phyloP scores from a whole-genome alignment of 92 coral and sea anemone genomes.

The Paragorgia papillata region DNA sequence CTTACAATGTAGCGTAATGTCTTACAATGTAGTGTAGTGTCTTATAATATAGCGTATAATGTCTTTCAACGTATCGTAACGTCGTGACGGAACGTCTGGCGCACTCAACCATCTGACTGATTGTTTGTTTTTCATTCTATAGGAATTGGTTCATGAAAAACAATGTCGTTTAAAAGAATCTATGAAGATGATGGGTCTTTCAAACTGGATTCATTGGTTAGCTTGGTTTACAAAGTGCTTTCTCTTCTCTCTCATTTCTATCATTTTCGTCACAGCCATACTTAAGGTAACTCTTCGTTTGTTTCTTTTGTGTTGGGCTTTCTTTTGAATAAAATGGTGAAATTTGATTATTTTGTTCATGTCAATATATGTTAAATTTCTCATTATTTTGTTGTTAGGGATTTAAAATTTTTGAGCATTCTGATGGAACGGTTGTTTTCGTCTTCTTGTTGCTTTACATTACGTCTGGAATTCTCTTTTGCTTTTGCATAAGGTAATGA shows the following conservation, averaged over 20 bases:
- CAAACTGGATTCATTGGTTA: slow-evolving; percentile 96
- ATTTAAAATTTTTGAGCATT: slow-evolving; percentile 77
- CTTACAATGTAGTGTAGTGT: no score
- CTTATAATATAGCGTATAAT: no score
- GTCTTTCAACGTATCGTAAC: no score
- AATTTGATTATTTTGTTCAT: no score
- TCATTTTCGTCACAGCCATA: slow-evolving; percentile 63
- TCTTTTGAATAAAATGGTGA: no score
- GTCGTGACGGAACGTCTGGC: no score
- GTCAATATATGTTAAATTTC: no score
- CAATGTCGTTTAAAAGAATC: slow-evolving; percentile 95
- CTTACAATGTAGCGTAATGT: no score
- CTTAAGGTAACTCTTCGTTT: slow-evolving; percentile 67
- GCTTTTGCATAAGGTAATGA: slow-evolving; percentile 81
- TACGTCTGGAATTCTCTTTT: slow-evolving; percentile 72
- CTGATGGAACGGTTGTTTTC: slow-evolving; percentile 77
- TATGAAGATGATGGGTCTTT: slow-evolving; percentile 99
- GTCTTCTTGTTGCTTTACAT: slow-evolving; percentile 74
- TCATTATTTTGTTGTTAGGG: slow-evolving; percentile 49
- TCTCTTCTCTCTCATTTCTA: slow-evolving; percentile 72
- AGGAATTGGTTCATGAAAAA: slow-evolving; percentile 93
- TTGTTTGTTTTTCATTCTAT: no score
- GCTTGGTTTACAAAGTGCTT: slow-evolving; percentile 91
- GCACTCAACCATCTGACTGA: no score
- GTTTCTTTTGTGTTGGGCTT: no score